Evolutionary conservation across 2,113 vertebrate species (phyloP), one percentile per base, ranked within the genome.

Genomic region (Oxygymnocypris stewartii): DNA sequence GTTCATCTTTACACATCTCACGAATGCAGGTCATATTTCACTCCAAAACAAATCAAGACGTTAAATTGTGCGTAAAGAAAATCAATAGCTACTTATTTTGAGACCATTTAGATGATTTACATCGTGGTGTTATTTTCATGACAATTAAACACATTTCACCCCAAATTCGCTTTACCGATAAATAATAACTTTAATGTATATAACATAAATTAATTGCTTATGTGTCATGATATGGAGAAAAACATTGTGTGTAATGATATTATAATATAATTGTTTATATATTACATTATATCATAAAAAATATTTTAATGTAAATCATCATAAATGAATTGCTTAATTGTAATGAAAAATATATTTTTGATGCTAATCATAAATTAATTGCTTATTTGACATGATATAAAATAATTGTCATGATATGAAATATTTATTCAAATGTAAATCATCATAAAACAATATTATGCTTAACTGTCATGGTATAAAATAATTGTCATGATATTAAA

Each of bases 1-100:
- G 23, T 11, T 61, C 59, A 61, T 23, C 90, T 87, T 69, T 7
- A 16, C 13, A 69, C 1, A 67, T 69, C 28, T 69, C 14, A 12
- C 13, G n/a, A n/a, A n/a, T 63, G 59, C 18, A 23, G 12, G 67
- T 37, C 35, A 13, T 13, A 35, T 54, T 54, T 54, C 25, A 78
- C 75, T 78, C 14, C 47, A 8, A 31, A 77, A 51, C 31, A n/a
- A 77, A 78, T 1, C 51, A 14, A 23, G 20, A 51, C 28, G n/a
- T n/a, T n/a, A n/a, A n/a, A 16, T 25, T 75, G n/a, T 75, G 73
- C 42, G 16, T 75, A 0, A 44, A 11, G 40, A 42, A 42, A 9
- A 73, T 73, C 20, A 35, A 23, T 12, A 16, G 49, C 49, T 51
- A 13, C 20, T 74, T 13, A 12, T n/a, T 23, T 40, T 40, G 1